These are phyloP conservation scores for Fulica atra DNA, from an alignment of 2,113 vertebrate genomes.

Conservation along the genomic window DNA sequence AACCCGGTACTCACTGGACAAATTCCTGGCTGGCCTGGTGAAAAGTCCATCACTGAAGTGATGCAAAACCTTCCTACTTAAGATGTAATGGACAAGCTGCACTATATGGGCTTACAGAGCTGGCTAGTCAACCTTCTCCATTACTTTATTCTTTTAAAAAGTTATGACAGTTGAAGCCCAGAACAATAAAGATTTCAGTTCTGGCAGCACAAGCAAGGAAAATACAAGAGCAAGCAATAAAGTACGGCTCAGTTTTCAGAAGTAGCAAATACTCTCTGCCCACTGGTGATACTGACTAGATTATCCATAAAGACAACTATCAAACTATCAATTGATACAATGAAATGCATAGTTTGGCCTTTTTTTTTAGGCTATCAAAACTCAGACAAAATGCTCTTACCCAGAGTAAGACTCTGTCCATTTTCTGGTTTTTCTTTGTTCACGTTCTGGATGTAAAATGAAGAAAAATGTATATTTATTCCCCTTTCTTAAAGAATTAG, in stretches of 20 bases:
- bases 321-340: not conserved
- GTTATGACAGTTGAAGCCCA: not conserved
- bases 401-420: conserved; percentile 15
- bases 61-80: not conserved
- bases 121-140: not conserved
- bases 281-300: not conserved
- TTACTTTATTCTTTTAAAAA: not conserved
- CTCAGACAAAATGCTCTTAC: conserved; percentile 57
- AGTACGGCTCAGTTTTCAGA: not conserved
- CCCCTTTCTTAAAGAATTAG: not conserved
- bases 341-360: not conserved
- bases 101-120: not conserved
- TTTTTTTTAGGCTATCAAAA: not conserved
- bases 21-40: not conserved
- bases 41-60: not conserved
- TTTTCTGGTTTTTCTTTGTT: conserved; percentile 20
- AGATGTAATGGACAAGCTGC: not conserved
- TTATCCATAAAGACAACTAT: not conserved
- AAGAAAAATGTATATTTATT: conserved; percentile 19
- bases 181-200: not conserved
- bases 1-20: not conserved
- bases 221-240: not conserved
- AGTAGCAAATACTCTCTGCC: not conserved
- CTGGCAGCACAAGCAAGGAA: not conserved
- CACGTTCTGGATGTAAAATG: conserved; percentile 61